These are phyloP conservation scores for Heliconius sara DNA, from an alignment of 2,888 invertebrate species.

Conservation along the genomic window DNA sequence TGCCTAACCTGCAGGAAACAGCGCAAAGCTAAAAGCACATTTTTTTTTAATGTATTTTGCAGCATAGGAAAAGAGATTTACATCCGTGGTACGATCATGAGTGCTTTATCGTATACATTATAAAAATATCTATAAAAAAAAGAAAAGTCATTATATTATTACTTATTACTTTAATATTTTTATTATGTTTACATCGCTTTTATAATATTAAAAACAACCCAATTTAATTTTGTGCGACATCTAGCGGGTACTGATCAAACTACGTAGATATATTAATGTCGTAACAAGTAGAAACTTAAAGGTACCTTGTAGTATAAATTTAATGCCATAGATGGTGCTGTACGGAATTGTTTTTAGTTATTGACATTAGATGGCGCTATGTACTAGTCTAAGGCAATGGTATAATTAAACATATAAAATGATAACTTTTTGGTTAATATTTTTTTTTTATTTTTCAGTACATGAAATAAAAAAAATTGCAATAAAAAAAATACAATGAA, in stretches of 20 bases:
- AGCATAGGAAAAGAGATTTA: too few species aligned
- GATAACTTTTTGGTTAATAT: too few species aligned
- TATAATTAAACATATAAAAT: too few species aligned
- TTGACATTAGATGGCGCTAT: background rate
- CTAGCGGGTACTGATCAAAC: background rate
- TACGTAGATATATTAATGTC: background rate
- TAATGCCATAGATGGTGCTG: background rate
- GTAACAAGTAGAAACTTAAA: background rate
- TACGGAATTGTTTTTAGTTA: background rate
- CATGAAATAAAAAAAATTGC: background rate
- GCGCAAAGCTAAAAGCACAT: too few species aligned
- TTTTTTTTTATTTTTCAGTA: background rate
- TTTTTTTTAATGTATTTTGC: too few species aligned
- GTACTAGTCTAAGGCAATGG: rapidly evolving
- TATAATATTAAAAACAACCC: too few species aligned
- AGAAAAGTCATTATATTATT: too few species aligned
- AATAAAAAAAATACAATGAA: background rate
- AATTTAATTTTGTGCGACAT: background rate
- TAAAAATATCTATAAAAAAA: too few species aligned
- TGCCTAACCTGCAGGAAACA: too few species aligned
- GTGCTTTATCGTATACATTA: too few species aligned
- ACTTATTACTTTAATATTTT: background rate
- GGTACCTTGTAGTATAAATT: background rate
- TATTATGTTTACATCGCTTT: background rate
- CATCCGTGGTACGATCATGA: too few species aligned